Evolutionary conservation across 53 echinoderm and acorn worm genomes (phyloP), one percentile per base, ranked within the genome.

Genomic region (Arbacia lixula): DNA sequence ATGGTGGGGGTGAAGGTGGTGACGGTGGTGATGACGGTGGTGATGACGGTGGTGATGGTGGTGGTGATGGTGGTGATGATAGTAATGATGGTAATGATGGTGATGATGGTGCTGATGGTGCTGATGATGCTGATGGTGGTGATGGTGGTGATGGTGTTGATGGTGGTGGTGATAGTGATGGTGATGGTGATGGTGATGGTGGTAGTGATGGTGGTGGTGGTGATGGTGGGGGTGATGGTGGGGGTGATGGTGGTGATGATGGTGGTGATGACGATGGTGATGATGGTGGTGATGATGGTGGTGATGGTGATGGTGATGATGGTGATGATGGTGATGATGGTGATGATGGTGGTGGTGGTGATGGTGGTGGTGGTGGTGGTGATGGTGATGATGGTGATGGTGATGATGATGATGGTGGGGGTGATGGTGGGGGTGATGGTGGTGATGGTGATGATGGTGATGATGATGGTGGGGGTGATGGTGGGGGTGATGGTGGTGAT

Each of bases 331-430:
- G 52, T 51, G 52, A 19, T 51, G 52, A 19, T 51, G 52, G 52
- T 51, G 52, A 19, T 51, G 52, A 19, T 51, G 52, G 19, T 51
- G 52, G 19, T 51, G 52, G 19, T 51, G 52, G 19, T 51, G 52
- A 51, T 51, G 52, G 52, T 51, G 52, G 52, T 51, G 52, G 52
- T 51, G 52, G 52, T 51, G 52, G 52, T 51, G 52, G 52, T 51
- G 52, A 51, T 51, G 52, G 52, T 51, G 52, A 51, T 51, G 52
- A 19, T 51, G 52, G 19, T 51, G 52, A 19, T 51, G 52, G n/a
- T n/a, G n/a, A n/a, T n/a, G n/a, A n/a, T n/a, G n/a, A n/a, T n/a
- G n/a, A n/a, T n/a, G n/a, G n/a, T n/a, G n/a, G n/a, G n/a, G n/a
- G n/a, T n/a, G n/a, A n/a, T n/a, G n/a, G n/a, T n/a, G n/a, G n/a